Conservation (phyloP, 2,888 invertebrate species). For the Hydraecia micacea region DNA sequence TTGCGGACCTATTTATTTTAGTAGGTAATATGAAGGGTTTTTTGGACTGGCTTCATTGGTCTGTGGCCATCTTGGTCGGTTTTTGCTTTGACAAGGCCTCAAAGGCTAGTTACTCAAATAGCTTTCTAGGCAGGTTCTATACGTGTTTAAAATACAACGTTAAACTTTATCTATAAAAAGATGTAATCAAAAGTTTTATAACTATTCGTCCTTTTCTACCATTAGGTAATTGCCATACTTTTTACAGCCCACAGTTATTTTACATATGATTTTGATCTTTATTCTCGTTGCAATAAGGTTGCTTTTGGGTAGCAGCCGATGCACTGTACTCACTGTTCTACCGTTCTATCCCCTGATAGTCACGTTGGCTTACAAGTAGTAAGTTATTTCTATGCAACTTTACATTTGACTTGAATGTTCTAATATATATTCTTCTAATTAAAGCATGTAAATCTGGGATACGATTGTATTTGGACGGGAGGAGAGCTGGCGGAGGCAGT, state of each 20-base stretch:
- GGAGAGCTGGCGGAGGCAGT: conserved; percentile 76
- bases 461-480: conserved; percentile 76
- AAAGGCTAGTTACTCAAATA: background rate
- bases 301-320: too few relatives aligned
- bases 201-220: background rate
- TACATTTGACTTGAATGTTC: background rate
- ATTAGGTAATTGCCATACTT: background rate
- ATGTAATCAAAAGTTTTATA: background rate
- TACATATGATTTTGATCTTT: too few relatives aligned
- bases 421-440: background rate
- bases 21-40: background rate
- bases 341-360: too few relatives aligned
- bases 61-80: background rate
- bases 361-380: background rate
- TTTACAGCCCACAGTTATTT: background rate
- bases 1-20: background rate
- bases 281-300: too few relatives aligned
- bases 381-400: background rate
- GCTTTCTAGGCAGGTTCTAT: background rate
- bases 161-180: background rate
- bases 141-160: background rate
- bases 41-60: background rate
- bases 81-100: background rate
- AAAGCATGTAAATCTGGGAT: conserved; percentile 80
- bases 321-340: too few relatives aligned